Evolutionary conservation across 1,140 invertebrate genomes (phyloP).

Genomic region (Ceratina calcarata): DNA sequence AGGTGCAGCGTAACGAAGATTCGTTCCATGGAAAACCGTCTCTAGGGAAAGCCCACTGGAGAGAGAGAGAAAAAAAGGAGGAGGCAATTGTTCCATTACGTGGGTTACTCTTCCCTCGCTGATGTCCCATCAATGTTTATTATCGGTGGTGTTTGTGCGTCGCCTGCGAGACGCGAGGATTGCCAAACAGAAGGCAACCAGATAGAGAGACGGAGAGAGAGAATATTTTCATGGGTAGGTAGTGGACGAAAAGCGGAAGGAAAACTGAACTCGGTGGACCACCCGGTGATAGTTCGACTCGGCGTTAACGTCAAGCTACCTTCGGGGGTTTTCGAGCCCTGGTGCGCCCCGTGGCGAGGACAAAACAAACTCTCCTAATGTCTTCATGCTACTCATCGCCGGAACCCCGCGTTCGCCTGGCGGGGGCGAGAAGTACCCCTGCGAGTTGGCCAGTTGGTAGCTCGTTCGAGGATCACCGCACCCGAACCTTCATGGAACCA

Average conservation of each 20-base stretch:
- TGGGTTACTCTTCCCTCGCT: neutral
- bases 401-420: neutral
- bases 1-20: constrained; percentile 30
- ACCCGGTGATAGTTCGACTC: constrained; percentile 6
- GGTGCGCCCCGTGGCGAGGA: constrained; percentile 52
- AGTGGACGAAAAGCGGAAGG: constrained; percentile 41
- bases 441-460: constrained; percentile 39
- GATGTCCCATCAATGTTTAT: constrained; percentile 62
- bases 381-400: constrained; percentile 60
- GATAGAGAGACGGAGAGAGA: too few species aligned
- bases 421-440: neutral
- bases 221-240: constrained; percentile 5
- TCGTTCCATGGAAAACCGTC: constrained; percentile 45
- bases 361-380: constrained; percentile 68
- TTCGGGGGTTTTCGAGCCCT: constrained; percentile 6
- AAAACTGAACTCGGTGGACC: constrained; percentile 15
- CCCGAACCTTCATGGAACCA: neutral
- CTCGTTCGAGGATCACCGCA: constrained; percentile 50
- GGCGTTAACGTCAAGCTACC: constrained; percentile 45
- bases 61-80: neutral
- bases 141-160: constrained; percentile 51
- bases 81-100: neutral
- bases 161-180: constrained; percentile 15
- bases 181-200: constrained; percentile 38
- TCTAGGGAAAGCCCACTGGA: neutral